Conservation (phyloP, 2,888 invertebrate species). For the Leucoptera coffeella region DNA sequence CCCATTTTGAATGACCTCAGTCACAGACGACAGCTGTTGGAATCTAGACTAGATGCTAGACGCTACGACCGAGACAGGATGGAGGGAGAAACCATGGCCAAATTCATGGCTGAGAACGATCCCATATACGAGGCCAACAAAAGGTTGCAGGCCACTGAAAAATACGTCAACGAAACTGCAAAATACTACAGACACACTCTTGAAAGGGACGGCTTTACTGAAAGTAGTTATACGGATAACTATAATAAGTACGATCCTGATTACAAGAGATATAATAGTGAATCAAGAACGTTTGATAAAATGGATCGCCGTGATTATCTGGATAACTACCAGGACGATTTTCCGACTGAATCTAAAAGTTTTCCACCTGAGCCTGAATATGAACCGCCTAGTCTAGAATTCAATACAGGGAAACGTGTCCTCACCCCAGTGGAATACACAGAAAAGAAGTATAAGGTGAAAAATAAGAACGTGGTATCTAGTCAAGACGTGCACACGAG, state of each 20-base stretch:
- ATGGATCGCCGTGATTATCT: slow-evolving; percentile 20
- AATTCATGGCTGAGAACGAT: slow-evolving; percentile 42
- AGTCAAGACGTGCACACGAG: slow-evolving; percentile 39
- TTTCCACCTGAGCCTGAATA: slow-evolving; percentile 49
- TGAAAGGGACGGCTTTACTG: slow-evolving; percentile 49
- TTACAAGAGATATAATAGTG: slow-evolving; percentile 35
- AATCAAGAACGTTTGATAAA: slow-evolving; percentile 27
- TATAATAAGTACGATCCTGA: slow-evolving; percentile 45
- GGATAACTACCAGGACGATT: background rate
- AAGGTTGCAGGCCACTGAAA: slow-evolving; percentile 43
- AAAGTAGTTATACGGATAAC: slow-evolving; percentile 45
- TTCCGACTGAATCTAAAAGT: too few species aligned
- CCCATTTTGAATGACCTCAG: slow-evolving; percentile 58
- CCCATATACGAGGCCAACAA: slow-evolving; percentile 37
- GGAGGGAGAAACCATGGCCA: slow-evolving; percentile 27
- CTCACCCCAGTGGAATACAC: slow-evolving; percentile 57
- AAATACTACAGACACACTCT: slow-evolving; percentile 51
- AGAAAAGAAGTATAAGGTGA: slow-evolving; percentile 41
- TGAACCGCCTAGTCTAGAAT: slow-evolving; percentile 65
- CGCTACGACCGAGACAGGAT: slow-evolving; percentile 29
- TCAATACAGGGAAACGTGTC: slow-evolving; percentile 48
- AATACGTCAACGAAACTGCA: slow-evolving; percentile 52
- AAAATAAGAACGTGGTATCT: slow-evolving; percentile 30
- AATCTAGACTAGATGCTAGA: slow-evolving; percentile 67
- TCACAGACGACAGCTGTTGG: slow-evolving; percentile 66